Base-by-base conservation (phyloP, 2,113 vertebrate genomes). In the Ahaetulla prasina region DNA sequence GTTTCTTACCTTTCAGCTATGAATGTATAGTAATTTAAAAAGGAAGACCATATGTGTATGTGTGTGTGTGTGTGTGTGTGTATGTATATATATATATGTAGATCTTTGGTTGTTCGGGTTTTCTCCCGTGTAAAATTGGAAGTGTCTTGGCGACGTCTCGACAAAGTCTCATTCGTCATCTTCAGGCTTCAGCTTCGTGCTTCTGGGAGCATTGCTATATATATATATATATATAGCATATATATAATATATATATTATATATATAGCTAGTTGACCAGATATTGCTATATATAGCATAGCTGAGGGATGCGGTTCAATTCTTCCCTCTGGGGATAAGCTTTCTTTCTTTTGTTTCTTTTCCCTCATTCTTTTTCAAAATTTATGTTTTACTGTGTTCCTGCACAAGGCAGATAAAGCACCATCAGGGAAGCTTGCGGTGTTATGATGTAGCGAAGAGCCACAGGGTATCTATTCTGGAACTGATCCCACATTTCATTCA, bases 341-440 rank as follows among this genome's bases (percentile, higher is more conserved):
- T 57, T 63, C 47, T 63, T 92, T 85, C 35, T 35, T 54, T 54
- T 80, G 74, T 80, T 43, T 43, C 74, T 10, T 80, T 43, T 91
- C 45, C n/a, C 22, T 85, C 43, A 9, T n/a, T 85, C 68, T 94
- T 93, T 95, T 93, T 43, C 35, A 47, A 89, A 92, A 90, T 49
- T 50, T 86, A 92, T 90, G 94, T 49, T 91, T 88, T 89, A 93
- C 55, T 92, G 47, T 88, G 55, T 80, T 94, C 93, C 91, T 95
- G 85, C 90, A 92, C 1, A 11, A 90, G 93, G 60, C 89, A 96
- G 96, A 96, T 49, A 96, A 93, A 96, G 55, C 12, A 86, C 45
- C 35, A 63, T 90, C n/a, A 14, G 14, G 85, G 88, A 91, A 90
- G 84, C 52, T 95, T 2, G 94, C 55, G 93, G 35, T 0, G 39